Evolutionary conservation across 2,113 vertebrate genomes (phyloP).

Genomic region (Porphyrio hochstetteri): DNA sequence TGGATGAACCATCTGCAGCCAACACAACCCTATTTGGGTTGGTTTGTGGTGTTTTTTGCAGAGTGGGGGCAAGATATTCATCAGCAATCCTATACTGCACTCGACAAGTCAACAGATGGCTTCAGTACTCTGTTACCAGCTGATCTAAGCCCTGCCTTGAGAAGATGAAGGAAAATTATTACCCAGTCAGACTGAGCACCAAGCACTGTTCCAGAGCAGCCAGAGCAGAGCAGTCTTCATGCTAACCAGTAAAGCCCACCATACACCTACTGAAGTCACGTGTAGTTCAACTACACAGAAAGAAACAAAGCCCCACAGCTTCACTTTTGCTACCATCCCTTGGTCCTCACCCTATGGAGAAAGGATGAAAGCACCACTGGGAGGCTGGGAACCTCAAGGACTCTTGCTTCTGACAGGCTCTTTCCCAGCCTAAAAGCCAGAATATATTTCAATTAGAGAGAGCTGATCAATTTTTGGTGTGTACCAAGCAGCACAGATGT

Average conservation of each 20-base stretch:
- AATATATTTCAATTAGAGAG: background rate
- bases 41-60: background rate
- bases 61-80: constrained; percentile 47
- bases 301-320: background rate
- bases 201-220: background rate
- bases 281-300: background rate
- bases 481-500: background rate
- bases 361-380: background rate
- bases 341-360: background rate
- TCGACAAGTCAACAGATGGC: constrained; percentile 56
- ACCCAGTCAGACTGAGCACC: background rate
- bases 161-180: background rate
- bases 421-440: background rate
- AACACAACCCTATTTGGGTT: constrained; percentile 3
- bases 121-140: background rate
- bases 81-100: constrained; percentile 28
- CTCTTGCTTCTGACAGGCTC: background rate
- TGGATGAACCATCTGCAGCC: constrained; percentile 64
- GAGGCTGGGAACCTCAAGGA: background rate
- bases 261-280: background rate
- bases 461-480: background rate
- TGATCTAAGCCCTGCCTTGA: background rate
- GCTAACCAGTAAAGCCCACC: background rate
- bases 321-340: background rate
- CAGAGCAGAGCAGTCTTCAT: background rate